phyloP scores from a whole-genome alignment of 2,797 vertebrate genomes.

The Molossus molossus region DNA sequence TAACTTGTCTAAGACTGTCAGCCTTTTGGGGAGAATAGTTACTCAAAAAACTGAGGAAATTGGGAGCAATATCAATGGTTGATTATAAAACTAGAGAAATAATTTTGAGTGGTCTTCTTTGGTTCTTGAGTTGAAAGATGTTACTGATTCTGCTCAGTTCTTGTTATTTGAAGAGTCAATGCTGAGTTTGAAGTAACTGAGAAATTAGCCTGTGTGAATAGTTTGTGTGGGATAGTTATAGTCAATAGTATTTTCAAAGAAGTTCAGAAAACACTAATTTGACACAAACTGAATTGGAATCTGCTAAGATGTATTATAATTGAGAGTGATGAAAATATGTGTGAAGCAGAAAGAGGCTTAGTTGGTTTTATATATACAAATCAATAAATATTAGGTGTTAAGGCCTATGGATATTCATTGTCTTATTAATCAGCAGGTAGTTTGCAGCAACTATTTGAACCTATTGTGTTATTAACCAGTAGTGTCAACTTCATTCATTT shows the following conservation, averaged over 20 bases:
- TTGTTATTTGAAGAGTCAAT: not conserved
- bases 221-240: not conserved
- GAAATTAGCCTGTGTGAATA: not conserved
- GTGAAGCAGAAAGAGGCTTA: not conserved
- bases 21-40: not conserved
- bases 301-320: not conserved
- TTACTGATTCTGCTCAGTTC: not conserved
- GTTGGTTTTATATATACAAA: not conserved
- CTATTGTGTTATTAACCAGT: not conserved
- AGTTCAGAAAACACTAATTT: not conserved
- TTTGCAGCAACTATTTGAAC: not conserved
- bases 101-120: not conserved
- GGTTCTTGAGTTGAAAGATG: constrained; percentile 17
- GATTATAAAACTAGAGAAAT: constrained; percentile 47
- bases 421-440: not conserved
- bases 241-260: not conserved
- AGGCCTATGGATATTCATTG: not conserved
- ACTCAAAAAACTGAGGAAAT: not conserved
- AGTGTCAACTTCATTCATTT: not conserved
- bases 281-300: not conserved
- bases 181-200: not conserved
- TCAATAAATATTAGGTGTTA: not conserved
- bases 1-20: not conserved
- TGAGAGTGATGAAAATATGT: not conserved
- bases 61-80: not conserved